Evolutionary conservation across 2,797 vertebrate genomes (phyloP).

Genomic region (Psittacula echo): DNA sequence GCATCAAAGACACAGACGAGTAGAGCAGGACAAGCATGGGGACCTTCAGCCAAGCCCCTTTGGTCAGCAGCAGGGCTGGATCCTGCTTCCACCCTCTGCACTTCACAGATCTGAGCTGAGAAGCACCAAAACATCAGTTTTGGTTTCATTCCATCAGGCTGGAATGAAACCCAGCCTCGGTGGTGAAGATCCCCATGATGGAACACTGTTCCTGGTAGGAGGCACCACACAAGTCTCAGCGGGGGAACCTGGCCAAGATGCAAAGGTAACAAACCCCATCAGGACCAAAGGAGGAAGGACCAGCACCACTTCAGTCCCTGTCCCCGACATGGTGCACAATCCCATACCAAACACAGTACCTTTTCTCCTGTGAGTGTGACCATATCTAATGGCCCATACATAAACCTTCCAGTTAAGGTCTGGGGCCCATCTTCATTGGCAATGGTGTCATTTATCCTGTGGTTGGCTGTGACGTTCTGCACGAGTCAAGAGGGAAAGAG

Average conservation of each 20-base stretch:
- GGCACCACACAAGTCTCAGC: neutral
- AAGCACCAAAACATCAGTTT: neutral
- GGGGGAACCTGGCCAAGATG: neutral
- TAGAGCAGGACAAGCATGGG: accelerated
- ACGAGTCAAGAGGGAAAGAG: neutral
- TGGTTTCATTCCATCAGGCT: neutral
- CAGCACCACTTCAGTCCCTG: accelerated
- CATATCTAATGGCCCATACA: constrained; percentile 98
- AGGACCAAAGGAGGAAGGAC: neutral
- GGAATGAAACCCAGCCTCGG: accelerated
- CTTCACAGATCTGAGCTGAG: neutral
- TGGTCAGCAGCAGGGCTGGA: accelerated
- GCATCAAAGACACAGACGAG: accelerated
- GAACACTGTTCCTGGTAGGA: neutral
- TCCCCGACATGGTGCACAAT: accelerated
- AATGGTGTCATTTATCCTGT: constrained; percentile 92
- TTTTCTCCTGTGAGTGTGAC: constrained; percentile 98
- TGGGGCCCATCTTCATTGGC: constrained; percentile 92
- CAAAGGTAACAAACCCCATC: neutral
- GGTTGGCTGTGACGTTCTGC: constrained; percentile 97
- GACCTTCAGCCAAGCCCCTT: neutral
- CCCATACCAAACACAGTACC: constrained; percentile 69
- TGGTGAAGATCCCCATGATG: neutral
- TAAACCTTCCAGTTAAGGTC: constrained; percentile 91
- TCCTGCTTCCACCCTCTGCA: neutral